phyloP scores from a whole-genome alignment of 2,888 invertebrate genomes.

The Metalampra italica region DNA sequence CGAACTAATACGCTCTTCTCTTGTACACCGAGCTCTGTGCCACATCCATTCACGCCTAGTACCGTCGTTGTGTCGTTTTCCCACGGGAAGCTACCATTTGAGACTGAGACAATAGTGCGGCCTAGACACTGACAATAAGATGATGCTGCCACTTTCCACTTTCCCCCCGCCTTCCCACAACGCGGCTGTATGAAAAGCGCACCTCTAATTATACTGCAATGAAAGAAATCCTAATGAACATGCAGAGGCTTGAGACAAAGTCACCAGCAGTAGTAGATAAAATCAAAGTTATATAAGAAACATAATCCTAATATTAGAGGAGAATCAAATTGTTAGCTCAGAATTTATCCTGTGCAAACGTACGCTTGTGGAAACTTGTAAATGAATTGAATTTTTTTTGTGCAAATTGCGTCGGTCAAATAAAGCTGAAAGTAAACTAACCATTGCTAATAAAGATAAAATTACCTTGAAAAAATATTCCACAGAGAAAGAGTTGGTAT shows the following conservation, averaged over 20 bases:
- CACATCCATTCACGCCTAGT: neutral
- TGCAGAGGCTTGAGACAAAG: neutral
- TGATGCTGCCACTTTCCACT: constrained; percentile 67
- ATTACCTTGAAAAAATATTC: neutral
- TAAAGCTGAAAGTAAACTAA: neutral
- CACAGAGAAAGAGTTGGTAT: neutral
- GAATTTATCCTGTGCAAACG: too few species aligned
- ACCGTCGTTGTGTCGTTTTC: constrained; percentile 33
- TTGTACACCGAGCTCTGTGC: neutral
- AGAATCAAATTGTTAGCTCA: too few species aligned
- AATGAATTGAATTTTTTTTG: too few species aligned
- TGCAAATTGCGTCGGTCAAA: neutral
- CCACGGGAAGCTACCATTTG: constrained; percentile 47
- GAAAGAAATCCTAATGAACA: constrained; percentile 10
- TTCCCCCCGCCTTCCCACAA: constrained; percentile 66
- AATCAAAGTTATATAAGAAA: neutral
- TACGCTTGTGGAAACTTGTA: too few species aligned
- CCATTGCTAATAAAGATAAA: neutral
- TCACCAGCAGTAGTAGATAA: neutral
- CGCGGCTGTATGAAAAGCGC: constrained; percentile 41
- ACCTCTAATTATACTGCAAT: constrained; percentile 9
- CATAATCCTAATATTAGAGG: too few species aligned
- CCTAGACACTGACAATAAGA: constrained; percentile 67
- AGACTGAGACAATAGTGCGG: constrained; percentile 46
- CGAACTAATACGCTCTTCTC: too few species aligned